Percentiles rank a stretch among this genome's conserved stretches.
Conservation (phyloP, 1,140 invertebrate species). For the Caenorhabditis elegans region WBcel235 BX284602.5:15177001-15177500, state of each 20-base stretch:
- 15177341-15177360: too few relatives aligned
- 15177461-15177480: background rate
- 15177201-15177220: background rate
- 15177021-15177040: slow-evolving; percentile 12
- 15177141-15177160: background rate
- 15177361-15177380: too few relatives aligned
- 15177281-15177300: too few relatives aligned
- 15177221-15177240: background rate
- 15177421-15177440: too few relatives aligned
- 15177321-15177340: too few relatives aligned
- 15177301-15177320: too few relatives aligned
- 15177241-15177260: background rate
- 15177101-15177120: background rate
- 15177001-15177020: slow-evolving; percentile 21
- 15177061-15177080: slow-evolving; percentile 1
- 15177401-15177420: too few relatives aligned
- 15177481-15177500: background rate
- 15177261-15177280: background rate
- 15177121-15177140: background rate
- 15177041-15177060: background rate
- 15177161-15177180: background rate
- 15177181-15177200: slow-evolving; percentile 20
- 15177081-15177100: background rate
- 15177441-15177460: background rate
- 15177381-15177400: too few relatives aligned